phyloP scores from a whole-genome alignment of 2,113 vertebrate species.

The Coptodon bakossiorum region DNA sequence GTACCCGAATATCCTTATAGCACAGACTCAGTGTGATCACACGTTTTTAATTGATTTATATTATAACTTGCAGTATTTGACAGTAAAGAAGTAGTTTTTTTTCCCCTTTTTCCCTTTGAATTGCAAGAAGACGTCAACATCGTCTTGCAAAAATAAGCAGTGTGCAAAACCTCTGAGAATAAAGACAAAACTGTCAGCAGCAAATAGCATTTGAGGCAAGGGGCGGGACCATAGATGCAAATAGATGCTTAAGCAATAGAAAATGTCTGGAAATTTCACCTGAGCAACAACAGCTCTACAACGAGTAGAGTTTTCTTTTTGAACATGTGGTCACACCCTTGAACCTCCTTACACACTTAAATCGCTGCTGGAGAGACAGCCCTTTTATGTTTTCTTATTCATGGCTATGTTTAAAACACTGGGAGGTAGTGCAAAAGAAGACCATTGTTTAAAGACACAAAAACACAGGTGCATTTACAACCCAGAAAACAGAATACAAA shows the following conservation, averaged over 20 bases:
- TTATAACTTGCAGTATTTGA: background rate
- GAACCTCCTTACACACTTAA: background rate
- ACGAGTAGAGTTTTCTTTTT: background rate
- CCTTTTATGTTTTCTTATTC: background rate
- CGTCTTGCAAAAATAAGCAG: background rate
- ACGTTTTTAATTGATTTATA: background rate
- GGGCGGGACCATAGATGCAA: background rate
- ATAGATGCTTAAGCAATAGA: background rate
- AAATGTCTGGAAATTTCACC: background rate
- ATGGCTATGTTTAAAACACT: constrained; percentile 1
- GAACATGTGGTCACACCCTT: background rate
- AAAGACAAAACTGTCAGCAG: constrained; percentile 29
- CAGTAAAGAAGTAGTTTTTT: background rate
- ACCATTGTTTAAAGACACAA: background rate
- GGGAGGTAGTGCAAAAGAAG: background rate
- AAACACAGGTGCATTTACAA: background rate
- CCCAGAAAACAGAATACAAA: background rate
- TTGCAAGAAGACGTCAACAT: background rate
- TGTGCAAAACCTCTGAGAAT: background rate
- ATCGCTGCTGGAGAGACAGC: background rate
- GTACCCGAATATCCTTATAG: background rate
- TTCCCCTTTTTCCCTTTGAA: background rate
- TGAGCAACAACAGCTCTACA: background rate
- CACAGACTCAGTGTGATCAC: background rate
- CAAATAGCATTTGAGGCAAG: background rate